Percentiles rank a stretch among this genome's conserved stretches.
These are phyloP conservation scores for Anorthoa munda DNA, from an alignment of 2,888 invertebrate genomes.

Conservation along the genomic window DNA sequence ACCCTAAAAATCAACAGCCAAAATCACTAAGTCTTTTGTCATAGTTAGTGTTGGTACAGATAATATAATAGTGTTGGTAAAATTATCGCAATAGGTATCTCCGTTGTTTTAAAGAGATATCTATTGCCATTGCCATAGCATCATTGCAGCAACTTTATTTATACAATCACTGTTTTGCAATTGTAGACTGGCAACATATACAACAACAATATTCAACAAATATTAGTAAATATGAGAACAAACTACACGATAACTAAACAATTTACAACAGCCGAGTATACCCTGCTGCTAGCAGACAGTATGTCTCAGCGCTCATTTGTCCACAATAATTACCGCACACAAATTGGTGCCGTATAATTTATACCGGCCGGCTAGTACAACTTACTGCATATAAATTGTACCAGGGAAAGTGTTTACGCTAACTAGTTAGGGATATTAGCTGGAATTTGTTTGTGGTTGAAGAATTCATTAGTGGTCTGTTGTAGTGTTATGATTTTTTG, in stretches of 20 bases:
- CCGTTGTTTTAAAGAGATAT: too few species aligned
- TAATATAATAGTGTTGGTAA: too few species aligned
- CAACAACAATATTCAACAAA: too few species aligned
- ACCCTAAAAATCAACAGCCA: too few species aligned
- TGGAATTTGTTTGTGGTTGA: slow-evolving; percentile 7
- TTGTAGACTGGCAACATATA: too few species aligned
- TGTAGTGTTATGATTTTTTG: not conserved
- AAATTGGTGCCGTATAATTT: slow-evolving; percentile 71
- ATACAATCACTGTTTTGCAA: too few species aligned
- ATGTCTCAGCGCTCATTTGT: slow-evolving; percentile 73
- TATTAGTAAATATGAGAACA: too few species aligned
- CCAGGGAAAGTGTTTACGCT: slow-evolving; percentile 52
- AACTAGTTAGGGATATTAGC: slow-evolving; percentile 42
- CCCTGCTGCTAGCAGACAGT: slow-evolving; percentile 64
- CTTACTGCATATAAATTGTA: slow-evolving; percentile 49
- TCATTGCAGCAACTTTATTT: too few species aligned
- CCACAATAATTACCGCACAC: slow-evolving; percentile 72
- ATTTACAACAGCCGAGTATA: slow-evolving; percentile 52
- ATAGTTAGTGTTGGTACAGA: too few species aligned
- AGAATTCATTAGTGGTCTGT: not conserved
- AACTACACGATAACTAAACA: not conserved
- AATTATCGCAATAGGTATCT: too few species aligned
- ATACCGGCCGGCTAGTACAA: slow-evolving; percentile 51
- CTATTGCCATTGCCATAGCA: too few species aligned
- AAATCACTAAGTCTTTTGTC: too few species aligned